Base-by-base conservation (phyloP, 1,140 invertebrate genomes). In the Hypsibius dujardini region DNA sequence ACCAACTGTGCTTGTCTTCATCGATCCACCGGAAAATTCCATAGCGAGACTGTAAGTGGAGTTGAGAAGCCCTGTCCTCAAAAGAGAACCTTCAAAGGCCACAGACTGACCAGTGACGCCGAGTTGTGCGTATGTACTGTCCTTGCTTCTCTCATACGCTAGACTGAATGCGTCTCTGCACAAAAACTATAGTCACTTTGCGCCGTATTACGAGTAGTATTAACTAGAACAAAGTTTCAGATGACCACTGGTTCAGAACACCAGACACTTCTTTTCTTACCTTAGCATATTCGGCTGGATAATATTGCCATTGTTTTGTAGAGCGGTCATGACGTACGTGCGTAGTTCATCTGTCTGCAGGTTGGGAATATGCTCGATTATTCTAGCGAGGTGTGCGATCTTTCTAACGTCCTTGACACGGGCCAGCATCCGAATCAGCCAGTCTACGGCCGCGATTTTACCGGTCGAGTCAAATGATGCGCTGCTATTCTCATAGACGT, bases 401-500 rank as follows among this genome's bases (percentile, higher is more conserved):
- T 28, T 28, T 28, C 28, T 28, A 28, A 28, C 28, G 28, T 28
- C 28, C 28, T 28, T 28, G 28, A 28, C 28, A 28, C 28, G 28
- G 28, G 28, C 28, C 28, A 28, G 28, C 28, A 28, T 28, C 28
- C n/a, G 50, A 56, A 67, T 42, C 42, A 67, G 62, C 62, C 62
- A 67, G 42, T 67, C 62, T 7, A 67, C 42, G 12, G 62, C 62
- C 3, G 62, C 62, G 12, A 67, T 67, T 67, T 67, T 67, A 67
- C 62, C 7, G 62, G 3, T 67, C 12, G 12, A 15, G 42, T 12
- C 42, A 42, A 67, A 12, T 7, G 12, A 7, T 7, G 12, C 42
- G 62, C 45, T 3, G 3, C 12, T 12, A 42, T 42, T 67, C 42
- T 67, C 62, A 42, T 67, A 67, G 62, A 67, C 62, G 45, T 42